Conservation (phyloP, 2,888 invertebrate genomes). For the Eupelmus urozonus region DNA sequence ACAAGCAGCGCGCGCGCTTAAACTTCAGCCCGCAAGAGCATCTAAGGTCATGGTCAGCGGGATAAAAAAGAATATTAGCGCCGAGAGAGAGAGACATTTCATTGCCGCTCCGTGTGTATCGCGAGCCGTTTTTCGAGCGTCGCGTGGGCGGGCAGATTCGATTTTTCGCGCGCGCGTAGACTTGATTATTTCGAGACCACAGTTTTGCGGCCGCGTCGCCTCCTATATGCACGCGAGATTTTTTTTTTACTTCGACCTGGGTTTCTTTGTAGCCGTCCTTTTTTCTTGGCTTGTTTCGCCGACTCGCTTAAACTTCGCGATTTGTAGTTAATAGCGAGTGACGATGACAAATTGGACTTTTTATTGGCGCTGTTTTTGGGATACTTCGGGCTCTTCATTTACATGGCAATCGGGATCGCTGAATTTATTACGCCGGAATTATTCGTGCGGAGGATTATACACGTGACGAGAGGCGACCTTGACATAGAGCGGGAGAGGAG, state of each 20-base stretch:
- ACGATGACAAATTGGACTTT: no score
- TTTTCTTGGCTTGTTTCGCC: no score
- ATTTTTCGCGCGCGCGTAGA: slow-evolving; percentile 13
- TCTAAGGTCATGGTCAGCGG: slow-evolving; percentile 42
- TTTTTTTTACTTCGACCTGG: no score
- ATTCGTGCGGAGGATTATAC: background rate
- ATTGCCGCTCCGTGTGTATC: slow-evolving; percentile 8
- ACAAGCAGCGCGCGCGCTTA: background rate
- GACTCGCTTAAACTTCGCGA: no score
- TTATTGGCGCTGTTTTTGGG: background rate
- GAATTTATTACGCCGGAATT: slow-evolving; percentile 1
- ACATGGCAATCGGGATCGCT: background rate
- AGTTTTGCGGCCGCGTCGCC: no score
- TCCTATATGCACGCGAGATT: no score
- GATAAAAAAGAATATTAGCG: slow-evolving; percentile 35
- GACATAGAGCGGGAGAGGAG: slow-evolving; percentile 25
- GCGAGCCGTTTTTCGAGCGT: slow-evolving; percentile 7
- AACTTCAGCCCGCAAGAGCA: background rate
- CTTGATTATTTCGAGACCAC: slow-evolving; percentile 34
- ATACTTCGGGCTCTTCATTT: background rate
- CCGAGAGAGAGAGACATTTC: slow-evolving; percentile 28
- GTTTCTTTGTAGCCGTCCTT: no score
- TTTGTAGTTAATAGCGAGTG: no score
- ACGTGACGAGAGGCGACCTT: slow-evolving; percentile 6
- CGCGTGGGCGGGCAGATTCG: slow-evolving; percentile 12